Evolutionary conservation across 1,140 invertebrate species (phyloP).

Genomic region (Calephelis virginiensis): DNA sequence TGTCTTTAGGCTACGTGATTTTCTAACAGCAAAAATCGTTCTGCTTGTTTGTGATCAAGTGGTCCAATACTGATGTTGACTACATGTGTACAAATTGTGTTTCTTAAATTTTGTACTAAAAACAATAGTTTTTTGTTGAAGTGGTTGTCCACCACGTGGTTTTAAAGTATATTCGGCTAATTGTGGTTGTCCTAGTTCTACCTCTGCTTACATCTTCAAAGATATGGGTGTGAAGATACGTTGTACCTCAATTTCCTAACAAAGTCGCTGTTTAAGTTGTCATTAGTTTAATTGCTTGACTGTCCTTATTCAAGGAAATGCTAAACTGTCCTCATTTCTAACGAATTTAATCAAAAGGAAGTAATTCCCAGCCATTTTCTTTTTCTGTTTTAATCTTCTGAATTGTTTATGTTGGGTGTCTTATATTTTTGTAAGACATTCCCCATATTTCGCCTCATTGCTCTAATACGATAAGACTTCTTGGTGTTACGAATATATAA

Average conservation of each 20-base stretch:
- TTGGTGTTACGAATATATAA: neutral
- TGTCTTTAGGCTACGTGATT: too few species aligned
- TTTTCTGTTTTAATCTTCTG: conserved; percentile 7
- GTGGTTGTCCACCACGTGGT: too few species aligned
- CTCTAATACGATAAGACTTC: conserved; percentile 6
- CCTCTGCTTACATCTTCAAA: too few species aligned
- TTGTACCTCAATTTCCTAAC: neutral
- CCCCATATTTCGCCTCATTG: conserved; percentile 13
- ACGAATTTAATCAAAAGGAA: conserved; percentile 12
- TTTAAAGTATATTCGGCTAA: too few species aligned
- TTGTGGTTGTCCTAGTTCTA: too few species aligned
- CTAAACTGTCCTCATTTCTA: neutral
- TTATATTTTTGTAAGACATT: conserved; percentile 10
- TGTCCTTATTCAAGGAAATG: neutral
- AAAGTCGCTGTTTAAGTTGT: neutral
- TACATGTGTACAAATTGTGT: too few species aligned
- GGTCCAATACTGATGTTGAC: too few species aligned
- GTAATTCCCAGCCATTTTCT: conserved; percentile 5
- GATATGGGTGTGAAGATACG: too few species aligned
- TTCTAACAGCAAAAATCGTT: too few species aligned
- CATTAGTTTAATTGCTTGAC: neutral
- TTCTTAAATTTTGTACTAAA: too few species aligned
- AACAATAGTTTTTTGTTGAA: too few species aligned
- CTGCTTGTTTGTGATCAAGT: too few species aligned
- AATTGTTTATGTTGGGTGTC: conserved; percentile 10